Percentiles rank a stretch among this genome's conserved stretches.
These are phyloP conservation scores for Megaceryle torquata DNA, from an alignment of 2,113 vertebrate genomes.

Conservation along the genomic window DNA sequence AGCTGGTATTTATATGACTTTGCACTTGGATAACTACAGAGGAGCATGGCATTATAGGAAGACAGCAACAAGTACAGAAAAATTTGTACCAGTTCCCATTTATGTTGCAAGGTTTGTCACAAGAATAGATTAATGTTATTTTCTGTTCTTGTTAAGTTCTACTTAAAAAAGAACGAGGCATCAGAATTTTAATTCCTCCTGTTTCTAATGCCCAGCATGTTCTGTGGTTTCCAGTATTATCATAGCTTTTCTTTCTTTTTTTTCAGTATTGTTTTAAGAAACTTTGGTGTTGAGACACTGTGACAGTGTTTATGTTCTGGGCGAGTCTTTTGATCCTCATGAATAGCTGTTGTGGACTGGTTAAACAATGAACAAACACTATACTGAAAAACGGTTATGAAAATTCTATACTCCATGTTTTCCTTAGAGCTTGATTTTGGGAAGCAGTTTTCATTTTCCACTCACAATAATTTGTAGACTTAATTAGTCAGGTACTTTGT, in stretches of 20 bases:
- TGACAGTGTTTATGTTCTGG: neutral
- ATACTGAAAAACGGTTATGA: neutral
- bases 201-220: neutral
- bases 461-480: neutral
- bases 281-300: neutral
- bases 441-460: neutral
- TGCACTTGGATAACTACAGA: neutral
- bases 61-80: neutral
- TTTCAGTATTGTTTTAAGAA: neutral
- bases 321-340: neutral
- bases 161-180: conserved; percentile 27
- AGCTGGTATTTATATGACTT: conserved; percentile 20
- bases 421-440: neutral
- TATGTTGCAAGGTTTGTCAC: conserved; percentile 11
- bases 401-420: neutral
- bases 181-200: conserved; percentile 10
- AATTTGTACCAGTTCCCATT: neutral
- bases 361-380: neutral
- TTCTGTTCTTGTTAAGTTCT: conserved; percentile 50
- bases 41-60: neutral
- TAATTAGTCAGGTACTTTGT: neutral
- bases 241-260: neutral
- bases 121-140: conserved; percentile 48
- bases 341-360: neutral
- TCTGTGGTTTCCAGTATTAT: neutral